Base-by-base conservation (phyloP, 2,888 invertebrate species). In the Galeruca laticollis region DNA sequence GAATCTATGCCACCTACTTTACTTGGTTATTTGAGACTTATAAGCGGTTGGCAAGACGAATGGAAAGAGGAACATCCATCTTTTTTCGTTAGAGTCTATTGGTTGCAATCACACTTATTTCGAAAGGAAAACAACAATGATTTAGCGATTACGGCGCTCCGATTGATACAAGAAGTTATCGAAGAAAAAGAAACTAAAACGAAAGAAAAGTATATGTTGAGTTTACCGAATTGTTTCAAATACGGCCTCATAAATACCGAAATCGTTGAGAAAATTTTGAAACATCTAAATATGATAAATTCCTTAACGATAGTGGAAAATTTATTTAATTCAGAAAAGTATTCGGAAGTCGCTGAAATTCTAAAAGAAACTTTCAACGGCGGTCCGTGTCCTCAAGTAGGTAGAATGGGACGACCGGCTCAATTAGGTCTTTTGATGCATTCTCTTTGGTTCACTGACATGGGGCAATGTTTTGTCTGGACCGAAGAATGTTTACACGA, bases 401-500 rank as follows among this genome's bases (percentile, higher is more conserved):
- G 90, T 70, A 88, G 88, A 84, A 88, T 89, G 75, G 88, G 88
- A 4, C 87, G 90, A 71, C 83, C 90, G 37, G 88, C 89, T 10
- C 85, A 86, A 77, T 75, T 86, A 33, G 84, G 81, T 2, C 79
- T 85, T 77, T 75, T 86, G 85, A 52, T 85, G 86, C 79, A 86
- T 84, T 75, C 88, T 78, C 81, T 86, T 85, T 82, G 89, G 90
- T 85, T 81, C 68, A 83, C 80, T 0, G 77, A 85, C 75, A 75
- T 80, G 67, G 74, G 73, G 71, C 89, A 91, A 56, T 93, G 94
- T 80, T 90, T 93, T 71, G 86, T 90, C 74, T 96, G 94, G 94
- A 90, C 92, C 1, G 91, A 95, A 77, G 90, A 88, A 65, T 93
- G 92, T 78, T 86, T 95, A 21, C 89, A 93, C 81, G 95, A 95